Percentiles rank a stretch among this genome's conserved stretches.
phyloP scores from a whole-genome alignment of 2,888 invertebrate species.

The Willowsia nigromaculata region DNA sequence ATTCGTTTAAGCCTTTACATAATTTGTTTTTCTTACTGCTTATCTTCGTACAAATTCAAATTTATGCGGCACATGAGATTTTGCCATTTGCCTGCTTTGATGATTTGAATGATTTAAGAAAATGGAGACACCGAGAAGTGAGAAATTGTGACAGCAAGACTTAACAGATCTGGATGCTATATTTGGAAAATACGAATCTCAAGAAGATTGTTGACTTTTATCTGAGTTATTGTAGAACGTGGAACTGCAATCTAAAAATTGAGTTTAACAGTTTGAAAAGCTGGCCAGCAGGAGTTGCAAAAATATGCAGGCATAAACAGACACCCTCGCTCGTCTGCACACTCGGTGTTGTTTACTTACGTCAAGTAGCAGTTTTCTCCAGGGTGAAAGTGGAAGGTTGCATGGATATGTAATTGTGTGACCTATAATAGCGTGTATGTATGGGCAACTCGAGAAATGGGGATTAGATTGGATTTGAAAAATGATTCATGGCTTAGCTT shows the following conservation, averaged over 20 bases:
- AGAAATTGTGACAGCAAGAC: background rate
- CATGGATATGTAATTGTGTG: constrained; percentile 44
- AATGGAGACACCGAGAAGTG: no score
- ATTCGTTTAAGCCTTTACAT: background rate
- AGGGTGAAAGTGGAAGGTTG: constrained; percentile 5
- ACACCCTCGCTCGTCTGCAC: background rate
- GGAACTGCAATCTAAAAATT: no score
- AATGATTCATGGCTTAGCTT: constrained; percentile 67
- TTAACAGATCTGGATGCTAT: no score
- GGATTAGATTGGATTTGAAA: constrained; percentile 69
- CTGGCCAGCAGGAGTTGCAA: background rate
- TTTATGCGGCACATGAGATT: background rate
- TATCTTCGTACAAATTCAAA: background rate
- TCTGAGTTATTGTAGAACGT: no score
- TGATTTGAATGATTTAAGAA: background rate
- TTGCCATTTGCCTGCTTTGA: background rate
- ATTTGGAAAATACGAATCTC: no score
- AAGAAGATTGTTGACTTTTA: no score
- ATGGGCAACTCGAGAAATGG: constrained; percentile 56
- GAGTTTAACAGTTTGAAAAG: background rate
- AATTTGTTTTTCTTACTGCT: background rate
- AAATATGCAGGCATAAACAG: background rate
- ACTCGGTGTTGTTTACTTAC: background rate
- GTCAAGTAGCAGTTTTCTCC: background rate
- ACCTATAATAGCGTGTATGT: background rate